A percentile compares a stretch with the other conserved stretches of the same genome.
phyloP scores from a whole-genome alignment of 2,888 invertebrate genomes.

The Acrobasis repandana region DNA sequence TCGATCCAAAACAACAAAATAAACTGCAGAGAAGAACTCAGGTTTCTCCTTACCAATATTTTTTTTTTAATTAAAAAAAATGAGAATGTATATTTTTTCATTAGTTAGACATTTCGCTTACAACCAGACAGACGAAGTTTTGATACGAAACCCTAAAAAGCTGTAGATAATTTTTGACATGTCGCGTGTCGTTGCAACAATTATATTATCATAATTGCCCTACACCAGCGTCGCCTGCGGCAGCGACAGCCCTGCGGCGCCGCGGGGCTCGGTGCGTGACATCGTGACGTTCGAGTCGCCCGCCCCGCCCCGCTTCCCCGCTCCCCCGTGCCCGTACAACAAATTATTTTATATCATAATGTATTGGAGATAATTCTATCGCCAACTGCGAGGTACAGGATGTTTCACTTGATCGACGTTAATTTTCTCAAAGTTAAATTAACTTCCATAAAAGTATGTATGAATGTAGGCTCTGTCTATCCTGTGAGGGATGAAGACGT shows the following conservation, averaged over 20 bases:
- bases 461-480: too few species aligned
- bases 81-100: too few species aligned
- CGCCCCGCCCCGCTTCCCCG: not conserved
- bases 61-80: too few species aligned
- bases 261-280: constrained; percentile 15
- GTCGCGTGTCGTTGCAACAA: not conserved
- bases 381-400: not conserved
- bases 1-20: too few species aligned
- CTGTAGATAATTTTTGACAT: not conserved
- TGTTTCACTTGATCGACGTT: not conserved
- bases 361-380: constrained; percentile 16
- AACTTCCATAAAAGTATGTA: too few species aligned
- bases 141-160: too few species aligned
- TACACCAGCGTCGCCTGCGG: not conserved
- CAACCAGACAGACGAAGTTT: too few species aligned
- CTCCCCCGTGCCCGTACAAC: not conserved
- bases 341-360: constrained; percentile 18
- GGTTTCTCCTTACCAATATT: too few species aligned
- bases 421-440: not conserved
- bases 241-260: constrained; percentile 6
- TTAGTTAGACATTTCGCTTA: too few species aligned
- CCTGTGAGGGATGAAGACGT: too few species aligned
- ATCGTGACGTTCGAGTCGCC: constrained; percentile 20
- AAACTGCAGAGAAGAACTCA: too few species aligned
- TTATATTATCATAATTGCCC: not conserved